These are phyloP conservation scores for Conopomorpha cramerella DNA, from an alignment of 1,140 invertebrate species.

Conservation along the genomic window DNA sequence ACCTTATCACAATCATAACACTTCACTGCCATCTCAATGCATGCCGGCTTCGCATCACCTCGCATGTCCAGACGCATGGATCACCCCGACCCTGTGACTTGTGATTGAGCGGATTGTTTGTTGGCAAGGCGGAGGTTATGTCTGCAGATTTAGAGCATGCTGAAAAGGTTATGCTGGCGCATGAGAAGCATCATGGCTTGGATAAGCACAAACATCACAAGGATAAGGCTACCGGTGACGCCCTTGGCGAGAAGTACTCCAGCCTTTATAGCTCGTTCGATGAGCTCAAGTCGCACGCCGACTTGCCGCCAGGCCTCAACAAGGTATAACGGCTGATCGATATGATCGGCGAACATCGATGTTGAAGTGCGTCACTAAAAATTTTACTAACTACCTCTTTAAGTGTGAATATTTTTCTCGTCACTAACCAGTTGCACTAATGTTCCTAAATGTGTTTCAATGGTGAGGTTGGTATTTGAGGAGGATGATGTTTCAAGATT, in stretches of 20 bases:
- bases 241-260: slow-evolving; percentile 52
- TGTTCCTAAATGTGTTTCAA: too few species aligned
- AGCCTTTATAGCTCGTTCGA: slow-evolving; percentile 61
- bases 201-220: slow-evolving; percentile 38
- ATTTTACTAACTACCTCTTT: too few species aligned
- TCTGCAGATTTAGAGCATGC: slow-evolving; percentile 56
- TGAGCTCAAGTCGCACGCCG: slow-evolving; percentile 50
- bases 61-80: too few species aligned
- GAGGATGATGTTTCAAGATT: too few species aligned
- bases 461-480: too few species aligned
- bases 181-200: slow-evolving; percentile 33
- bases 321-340: slow-evolving; percentile 44
- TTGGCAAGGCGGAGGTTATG: slow-evolving; percentile 58
- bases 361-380: too few species aligned
- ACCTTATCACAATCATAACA: too few species aligned
- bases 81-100: slow-evolving; percentile 18
- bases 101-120: slow-evolving; percentile 51
- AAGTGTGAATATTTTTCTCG: too few species aligned
- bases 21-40: too few species aligned
- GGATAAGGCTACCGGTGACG: slow-evolving; percentile 21
- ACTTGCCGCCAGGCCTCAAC: slow-evolving; percentile 31
- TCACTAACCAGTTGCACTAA: too few species aligned
- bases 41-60: too few species aligned
- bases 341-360: slow-evolving; percentile 12
- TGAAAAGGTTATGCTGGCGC: slow-evolving; percentile 53